Base-by-base conservation (phyloP, 2,113 vertebrate genomes). In the Alectura lathami region DNA sequence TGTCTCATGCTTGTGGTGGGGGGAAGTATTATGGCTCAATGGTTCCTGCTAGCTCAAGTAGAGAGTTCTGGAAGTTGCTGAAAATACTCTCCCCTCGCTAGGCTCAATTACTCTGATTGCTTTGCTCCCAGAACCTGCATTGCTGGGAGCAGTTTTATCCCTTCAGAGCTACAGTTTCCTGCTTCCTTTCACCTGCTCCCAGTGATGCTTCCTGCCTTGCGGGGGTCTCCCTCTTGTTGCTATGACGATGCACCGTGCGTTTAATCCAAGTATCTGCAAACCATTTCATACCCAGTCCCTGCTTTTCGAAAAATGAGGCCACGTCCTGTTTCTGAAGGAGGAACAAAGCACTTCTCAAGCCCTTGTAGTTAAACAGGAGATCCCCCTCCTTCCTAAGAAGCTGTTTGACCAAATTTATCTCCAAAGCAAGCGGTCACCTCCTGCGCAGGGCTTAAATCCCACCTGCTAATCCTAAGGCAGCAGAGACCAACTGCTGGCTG, bases 221-320 rank as follows among this genome's bases (percentile, higher is more conserved):
- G 6, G 54, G 54, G 94, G 57, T 88, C 93, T 68, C 92, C 82
- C 74, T 91, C 78, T 43, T 16, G 97, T 97, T 97, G 94, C 96
- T 74, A 97, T 95, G 94, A 76, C 96, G 91, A 95, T 83, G 8
- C 78, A 60, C 84, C 7, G 81, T 83, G 63, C 93, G n/a, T 59
- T 24, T 16, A 56, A 94, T 80, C 89, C 74, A 30, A 51, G 67
- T 34, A 22, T 27, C 89, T n/a, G 62, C 59, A 51, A 54, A 42
- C 69, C 38, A 2, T 77, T 80, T 76, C 56, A 29, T 40, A 42
- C 38, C 34, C 57, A 30, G 78, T 2, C 5, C 48, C 32, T 7
- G 72, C 93, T 76, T 82, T n/a, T 26, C 69, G 70, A 8, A 9
- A 53, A 91, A 74, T 1, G 16, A 77, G 81, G 74, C 53, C 91